phyloP scores from a whole-genome alignment of 2,113 vertebrate genomes.

The Trachemys scripta region DNA sequence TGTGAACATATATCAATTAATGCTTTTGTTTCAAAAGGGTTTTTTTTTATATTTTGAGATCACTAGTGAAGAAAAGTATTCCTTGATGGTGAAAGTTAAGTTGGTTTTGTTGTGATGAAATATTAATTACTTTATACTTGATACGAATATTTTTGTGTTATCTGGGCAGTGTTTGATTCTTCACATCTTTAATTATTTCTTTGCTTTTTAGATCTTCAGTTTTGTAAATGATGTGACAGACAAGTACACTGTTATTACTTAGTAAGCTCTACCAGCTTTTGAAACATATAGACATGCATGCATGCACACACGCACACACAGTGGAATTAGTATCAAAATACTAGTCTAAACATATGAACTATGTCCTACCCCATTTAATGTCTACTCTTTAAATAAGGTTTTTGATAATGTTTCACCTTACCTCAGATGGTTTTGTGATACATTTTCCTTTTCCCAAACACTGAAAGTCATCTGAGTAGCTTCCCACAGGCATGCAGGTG shows the following conservation, averaged over 20 bases:
- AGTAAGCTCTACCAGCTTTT: not conserved
- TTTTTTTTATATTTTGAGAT: not conserved
- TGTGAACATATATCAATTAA: not conserved
- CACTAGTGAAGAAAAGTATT: not conserved
- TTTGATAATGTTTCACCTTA: constrained; percentile 67
- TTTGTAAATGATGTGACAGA: not conserved
- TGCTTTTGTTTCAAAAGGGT: not conserved
- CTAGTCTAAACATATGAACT: not conserved
- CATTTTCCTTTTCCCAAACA: constrained; percentile 94
- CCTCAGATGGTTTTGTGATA: constrained; percentile 89
- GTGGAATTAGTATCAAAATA: not conserved
- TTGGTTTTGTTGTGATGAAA: not conserved
- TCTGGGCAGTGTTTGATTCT: not conserved
- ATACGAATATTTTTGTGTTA: not conserved
- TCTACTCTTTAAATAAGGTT: not conserved
- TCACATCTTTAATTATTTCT: not conserved
- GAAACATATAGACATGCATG: not conserved
- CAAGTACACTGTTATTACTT: not conserved
- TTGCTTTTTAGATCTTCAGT: not conserved
- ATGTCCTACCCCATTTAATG: not conserved
- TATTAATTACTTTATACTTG: not conserved
- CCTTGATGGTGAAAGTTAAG: not conserved
- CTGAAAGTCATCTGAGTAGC: constrained; percentile 80
- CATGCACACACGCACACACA: not conserved
- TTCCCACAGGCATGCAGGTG: constrained; percentile 85